These are phyloP conservation scores for Dipodomys merriami DNA, from an alignment of 2,113 vertebrate species.

Conservation along the genomic window DNA sequence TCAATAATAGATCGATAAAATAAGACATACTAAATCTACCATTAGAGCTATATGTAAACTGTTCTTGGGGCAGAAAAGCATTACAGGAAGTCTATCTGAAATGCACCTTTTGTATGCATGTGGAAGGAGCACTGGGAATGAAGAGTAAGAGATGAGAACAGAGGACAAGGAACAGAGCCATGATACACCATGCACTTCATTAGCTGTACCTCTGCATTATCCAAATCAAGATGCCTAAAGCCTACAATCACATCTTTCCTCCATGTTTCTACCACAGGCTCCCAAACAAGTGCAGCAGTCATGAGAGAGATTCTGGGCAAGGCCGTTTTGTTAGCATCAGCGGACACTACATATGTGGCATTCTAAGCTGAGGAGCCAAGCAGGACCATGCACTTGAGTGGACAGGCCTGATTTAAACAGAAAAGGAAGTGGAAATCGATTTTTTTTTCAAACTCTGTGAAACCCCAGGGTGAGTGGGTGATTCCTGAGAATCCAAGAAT, in stretches of 20 bases:
- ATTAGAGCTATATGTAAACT: background rate
- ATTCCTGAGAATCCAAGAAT: background rate
- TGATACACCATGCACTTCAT: background rate
- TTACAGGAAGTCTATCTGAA: background rate
- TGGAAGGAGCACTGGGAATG: background rate
- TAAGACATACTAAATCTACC: background rate
- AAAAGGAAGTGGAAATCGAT: background rate
- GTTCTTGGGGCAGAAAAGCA: background rate
- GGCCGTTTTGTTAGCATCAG: background rate
- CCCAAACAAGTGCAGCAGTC: background rate
- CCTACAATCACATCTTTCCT: background rate
- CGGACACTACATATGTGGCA: background rate
- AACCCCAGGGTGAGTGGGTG: background rate
- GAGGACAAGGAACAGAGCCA: background rate
- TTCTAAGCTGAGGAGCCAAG: background rate
- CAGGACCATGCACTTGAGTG: background rate
- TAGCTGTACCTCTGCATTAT: background rate
- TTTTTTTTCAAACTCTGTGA: background rate
- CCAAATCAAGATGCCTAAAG: background rate
- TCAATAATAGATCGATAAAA: background rate
- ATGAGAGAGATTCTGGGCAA: background rate
- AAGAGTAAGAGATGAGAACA: background rate
- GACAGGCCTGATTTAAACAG: background rate
- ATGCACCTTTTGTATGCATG: background rate
- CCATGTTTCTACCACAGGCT: background rate